Evolutionary conservation across 2,888 invertebrate genomes (phyloP).

Genomic region (Callinectes sapidus): DNA sequence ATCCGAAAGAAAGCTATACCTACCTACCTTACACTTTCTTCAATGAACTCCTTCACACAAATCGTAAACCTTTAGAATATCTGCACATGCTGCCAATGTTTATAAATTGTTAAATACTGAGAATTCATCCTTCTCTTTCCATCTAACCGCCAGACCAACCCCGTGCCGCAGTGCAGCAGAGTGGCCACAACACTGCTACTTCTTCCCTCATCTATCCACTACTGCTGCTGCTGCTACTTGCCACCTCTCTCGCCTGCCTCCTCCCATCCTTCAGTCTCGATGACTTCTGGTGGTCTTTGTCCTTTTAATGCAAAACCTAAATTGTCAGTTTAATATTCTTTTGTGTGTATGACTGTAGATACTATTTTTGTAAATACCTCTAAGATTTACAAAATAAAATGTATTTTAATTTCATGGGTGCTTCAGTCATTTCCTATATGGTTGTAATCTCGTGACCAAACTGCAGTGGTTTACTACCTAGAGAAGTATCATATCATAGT

Average conservation of each 20-base stretch:
- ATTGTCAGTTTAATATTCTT: background rate
- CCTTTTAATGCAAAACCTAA: background rate
- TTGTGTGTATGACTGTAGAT: constrained; percentile 17
- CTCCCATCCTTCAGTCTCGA: no score
- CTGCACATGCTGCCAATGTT: no score
- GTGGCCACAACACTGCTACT: background rate
- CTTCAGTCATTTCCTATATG: background rate
- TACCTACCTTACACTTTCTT: no score
- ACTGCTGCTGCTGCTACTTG: background rate
- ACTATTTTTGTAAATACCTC: constrained; percentile 36
- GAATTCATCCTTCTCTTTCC: background rate
- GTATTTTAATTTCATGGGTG: constrained; percentile 27
- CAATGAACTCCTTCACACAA: no score
- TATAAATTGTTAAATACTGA: background rate
- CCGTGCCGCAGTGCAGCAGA: constrained; percentile 6
- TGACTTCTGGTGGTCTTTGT: background rate
- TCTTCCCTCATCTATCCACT: background rate
- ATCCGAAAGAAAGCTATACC: no score
- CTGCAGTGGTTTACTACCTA: background rate
- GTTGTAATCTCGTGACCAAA: background rate
- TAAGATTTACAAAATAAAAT: constrained; percentile 16
- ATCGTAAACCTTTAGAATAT: no score
- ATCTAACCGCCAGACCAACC: background rate
- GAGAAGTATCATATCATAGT: background rate
- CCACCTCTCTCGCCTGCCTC: background rate